Evolutionary conservation across 2,113 vertebrate species (phyloP), one percentile per base, ranked within the genome.

Genomic region (Melospiza melodia): DNA sequence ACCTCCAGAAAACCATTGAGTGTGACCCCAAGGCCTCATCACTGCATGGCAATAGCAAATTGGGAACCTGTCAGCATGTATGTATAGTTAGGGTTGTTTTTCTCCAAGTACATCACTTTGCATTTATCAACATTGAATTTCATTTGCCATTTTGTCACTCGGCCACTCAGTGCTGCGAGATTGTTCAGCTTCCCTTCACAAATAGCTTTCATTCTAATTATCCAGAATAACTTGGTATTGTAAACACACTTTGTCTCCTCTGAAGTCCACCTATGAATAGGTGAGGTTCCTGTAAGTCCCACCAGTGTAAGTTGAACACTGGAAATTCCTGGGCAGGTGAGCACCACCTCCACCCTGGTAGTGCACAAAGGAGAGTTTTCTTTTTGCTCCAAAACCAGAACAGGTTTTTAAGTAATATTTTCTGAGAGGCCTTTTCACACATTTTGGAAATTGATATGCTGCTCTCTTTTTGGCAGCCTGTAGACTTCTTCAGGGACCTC

Each of bases 101-200:
- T 65, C 41, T 74, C 77, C 52, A 30, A 84, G 86, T 93, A 89
- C 80, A 84, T 95, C 73, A 65, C 89, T 94, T 90, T 88, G 86
- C 89, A 94, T 96, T 92, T 95, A 87, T 90, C 94, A 90, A 11
- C 73, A 41, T 75, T 52, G 94, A 89, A 94, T 95, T 96, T 78
- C 69, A 82, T 86, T 92, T 95, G 73, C 80, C 69, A 31, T 92
- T 95, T 97, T 96, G 76, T 87, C 84, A 81, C 69, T 92, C 11
- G 9, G 76, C 25, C 76, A 55, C 83, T 90, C 88, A 16, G 76
- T 48, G 84, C 49, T 84, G 79, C 0, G 0, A 92, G 76, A 59
- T 74, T 67, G 66, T 90, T 91, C 84, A 84, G 52, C 80, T 94
- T 94, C 57, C 65, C 44, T 92, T 92, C 49, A 78, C 65, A 92